Conservation (phyloP, 2,797 vertebrate genomes). For the Gymnoscopelus braueri region DNA sequence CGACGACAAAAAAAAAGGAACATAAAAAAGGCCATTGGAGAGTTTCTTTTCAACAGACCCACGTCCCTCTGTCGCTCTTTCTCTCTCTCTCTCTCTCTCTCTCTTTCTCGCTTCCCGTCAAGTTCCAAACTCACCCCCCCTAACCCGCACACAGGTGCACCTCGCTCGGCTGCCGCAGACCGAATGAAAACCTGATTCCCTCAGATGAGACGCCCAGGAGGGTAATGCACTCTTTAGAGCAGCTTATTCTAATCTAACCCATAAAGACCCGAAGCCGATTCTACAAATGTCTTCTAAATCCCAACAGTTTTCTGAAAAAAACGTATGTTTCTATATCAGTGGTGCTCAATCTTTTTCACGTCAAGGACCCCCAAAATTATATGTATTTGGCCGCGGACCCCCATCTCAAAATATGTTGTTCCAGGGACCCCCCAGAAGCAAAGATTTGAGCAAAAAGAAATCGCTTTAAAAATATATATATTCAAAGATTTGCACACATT, state of each 20-base stretch:
- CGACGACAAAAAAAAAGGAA: constrained; percentile 70
- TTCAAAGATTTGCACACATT: too few relatives aligned
- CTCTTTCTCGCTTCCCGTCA: constrained; percentile 17
- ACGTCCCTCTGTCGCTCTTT: constrained; percentile 11
- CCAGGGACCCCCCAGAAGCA: too few relatives aligned
- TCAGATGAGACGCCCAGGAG: constrained; percentile 45
- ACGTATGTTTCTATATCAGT: too few relatives aligned
- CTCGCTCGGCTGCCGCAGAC: constrained; percentile 33
- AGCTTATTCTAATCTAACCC: constrained; percentile 40
- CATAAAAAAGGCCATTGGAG: constrained; percentile 73
- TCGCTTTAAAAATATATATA: too few relatives aligned
- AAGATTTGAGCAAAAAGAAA: too few relatives aligned
- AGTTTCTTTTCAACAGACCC: constrained; percentile 56
- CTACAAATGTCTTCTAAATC: too few relatives aligned
- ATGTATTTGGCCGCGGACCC: too few relatives aligned
- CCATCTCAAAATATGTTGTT: too few relatives aligned
- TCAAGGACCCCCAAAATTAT: too few relatives aligned
- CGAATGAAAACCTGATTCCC: constrained; percentile 49
- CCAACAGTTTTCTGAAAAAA: too few relatives aligned
- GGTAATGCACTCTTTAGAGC: constrained; percentile 56
- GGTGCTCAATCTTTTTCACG: too few relatives aligned
- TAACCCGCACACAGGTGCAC: constrained; percentile 47
- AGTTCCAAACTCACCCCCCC: background rate
- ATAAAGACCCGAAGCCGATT: too few relatives aligned
- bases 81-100: constrained; percentile 26